Evolutionary conservation across 1,140 invertebrate genomes (phyloP), one percentile per base, ranked within the genome.

Genomic region (Cyphomyrmex costatus): DNA sequence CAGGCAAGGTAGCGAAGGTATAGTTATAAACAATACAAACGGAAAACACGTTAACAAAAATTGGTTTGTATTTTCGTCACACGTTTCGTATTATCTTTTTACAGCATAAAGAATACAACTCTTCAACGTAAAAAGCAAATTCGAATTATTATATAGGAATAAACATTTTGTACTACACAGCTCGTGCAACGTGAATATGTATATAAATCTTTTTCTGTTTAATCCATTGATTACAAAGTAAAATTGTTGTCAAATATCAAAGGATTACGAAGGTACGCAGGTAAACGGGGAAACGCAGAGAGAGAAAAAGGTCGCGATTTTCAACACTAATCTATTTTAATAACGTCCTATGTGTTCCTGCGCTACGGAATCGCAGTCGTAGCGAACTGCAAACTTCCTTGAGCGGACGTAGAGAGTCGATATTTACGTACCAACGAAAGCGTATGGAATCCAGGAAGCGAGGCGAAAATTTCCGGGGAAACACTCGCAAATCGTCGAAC

Each of bases 401-500:
- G 68, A 73, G 68, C 79, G 79, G 79, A 74, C 68, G 68, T 73
- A 19, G 79, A 33, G 79, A 83, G 79, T 74, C 78, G 88, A 89
- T 89, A 89, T 89, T 85, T 89, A 89, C 79, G 83, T 87, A 90
- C 85, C 88, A 79, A 89, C 85, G 89, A 86, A 87, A 89, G 88
- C 89, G 85, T 83, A 88, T 86, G 46, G 88, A 89, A 78, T 66
- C 88, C 89, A 86, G 87, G 74, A 91, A 90, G 89, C 86, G 89
- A 91, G 90, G 90, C 87, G 87, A 91, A 90, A 91, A 90, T 91
- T 91, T 91, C 90, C 90, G 90, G 78, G 78, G 87, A 89, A 89
- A 90, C 89, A 88, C 88, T 91, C 90, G 90, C 89, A 88, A 91
- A 90, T 91, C 90, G 90, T 91, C 63, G 90, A 91, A 90, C 87